Evolutionary conservation across 1,140 invertebrate genomes (phyloP).

Genomic region (Drosophila willistoni): DNA sequence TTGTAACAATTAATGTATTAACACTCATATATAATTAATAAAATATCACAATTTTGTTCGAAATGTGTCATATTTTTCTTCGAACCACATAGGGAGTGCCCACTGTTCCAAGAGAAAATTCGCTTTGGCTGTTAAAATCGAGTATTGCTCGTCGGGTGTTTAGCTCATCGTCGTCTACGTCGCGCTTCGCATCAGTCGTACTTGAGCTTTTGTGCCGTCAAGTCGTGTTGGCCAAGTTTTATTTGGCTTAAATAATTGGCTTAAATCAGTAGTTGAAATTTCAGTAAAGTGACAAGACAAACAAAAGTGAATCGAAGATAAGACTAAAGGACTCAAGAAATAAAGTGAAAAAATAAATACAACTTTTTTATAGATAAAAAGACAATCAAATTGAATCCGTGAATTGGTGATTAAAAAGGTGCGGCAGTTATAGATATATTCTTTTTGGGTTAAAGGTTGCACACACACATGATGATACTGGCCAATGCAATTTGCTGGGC

Average conservation of each 20-base stretch:
- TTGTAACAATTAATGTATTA: no score
- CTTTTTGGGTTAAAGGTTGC: background rate
- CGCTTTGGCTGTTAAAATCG: no score
- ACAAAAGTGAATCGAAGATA: slow-evolving; percentile 8
- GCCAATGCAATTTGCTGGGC: slow-evolving; percentile 40
- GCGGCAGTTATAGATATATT: slow-evolving; percentile 36
- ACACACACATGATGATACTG: slow-evolving; percentile 19
- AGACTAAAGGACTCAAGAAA: slow-evolving; percentile 33
- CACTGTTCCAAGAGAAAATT: no score
- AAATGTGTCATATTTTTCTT: no score
- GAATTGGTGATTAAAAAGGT: slow-evolving; percentile 47
- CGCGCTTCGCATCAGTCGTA: slow-evolving; percentile 54
- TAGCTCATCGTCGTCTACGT: no score
- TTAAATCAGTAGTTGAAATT: slow-evolving; percentile 56
- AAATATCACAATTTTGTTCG: no score
- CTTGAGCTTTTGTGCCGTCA: slow-evolving; percentile 66
- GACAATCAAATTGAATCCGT: background rate
- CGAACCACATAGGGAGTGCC: no score
- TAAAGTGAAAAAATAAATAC: background rate
- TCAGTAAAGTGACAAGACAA: slow-evolving; percentile 1
- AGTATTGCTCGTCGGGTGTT: no score
- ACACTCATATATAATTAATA: no score
- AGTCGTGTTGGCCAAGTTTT: slow-evolving; percentile 56
- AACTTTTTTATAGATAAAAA: background rate
- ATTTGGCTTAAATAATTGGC: slow-evolving; percentile 62